phyloP scores from a whole-genome alignment of 37 sponge, comb jelly and placozoan species.

The Spongia lamella region DNA sequence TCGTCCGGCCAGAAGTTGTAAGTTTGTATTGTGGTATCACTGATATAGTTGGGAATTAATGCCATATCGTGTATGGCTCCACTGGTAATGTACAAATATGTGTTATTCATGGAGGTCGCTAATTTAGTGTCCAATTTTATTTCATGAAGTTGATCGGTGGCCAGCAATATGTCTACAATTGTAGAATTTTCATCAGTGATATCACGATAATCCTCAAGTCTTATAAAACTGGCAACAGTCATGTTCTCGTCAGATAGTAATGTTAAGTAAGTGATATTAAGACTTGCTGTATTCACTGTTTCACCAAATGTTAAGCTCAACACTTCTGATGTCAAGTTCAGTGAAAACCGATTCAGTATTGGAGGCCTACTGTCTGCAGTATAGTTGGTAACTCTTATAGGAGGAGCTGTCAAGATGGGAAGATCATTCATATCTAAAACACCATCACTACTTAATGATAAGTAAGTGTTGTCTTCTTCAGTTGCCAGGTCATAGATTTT shows the following conservation, averaged over 20 bases:
- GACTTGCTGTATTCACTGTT: constrained; percentile 72
- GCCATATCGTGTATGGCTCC: constrained; percentile 77
- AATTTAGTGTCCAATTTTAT: constrained; percentile 76
- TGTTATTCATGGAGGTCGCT: constrained; percentile 52
- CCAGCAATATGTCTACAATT: constrained; percentile 43
- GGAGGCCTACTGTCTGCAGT: constrained; percentile 55
- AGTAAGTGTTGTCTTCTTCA: constrained; percentile 47
- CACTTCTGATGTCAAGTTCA: constrained; percentile 75
- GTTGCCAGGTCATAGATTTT: constrained; percentile 64
- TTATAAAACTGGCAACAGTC: constrained; percentile 1
- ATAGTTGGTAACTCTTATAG: constrained; percentile 22
- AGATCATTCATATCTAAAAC: constrained; percentile 73
- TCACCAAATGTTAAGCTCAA: constrained; percentile 86
- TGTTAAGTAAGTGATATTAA: constrained; percentile 48
- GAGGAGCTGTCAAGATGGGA: constrained; percentile 32
- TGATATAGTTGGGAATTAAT: constrained; percentile 44
- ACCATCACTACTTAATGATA: constrained; percentile 42
- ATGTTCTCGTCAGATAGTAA: constrained; percentile 48
- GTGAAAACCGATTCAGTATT: constrained; percentile 46
- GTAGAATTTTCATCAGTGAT: constrained; percentile 64
- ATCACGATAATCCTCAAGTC: constrained; percentile 27
- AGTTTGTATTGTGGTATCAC: constrained; percentile 4
- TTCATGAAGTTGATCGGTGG: constrained; percentile 77
- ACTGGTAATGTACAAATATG: constrained; percentile 48
- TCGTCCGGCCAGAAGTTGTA: constrained; percentile 40